A percentile compares a stretch with the other conserved stretches of the same genome.
phyloP scores from a whole-genome alignment of 2,113 vertebrate genomes.

The Oreocharis arfaki region DNA sequence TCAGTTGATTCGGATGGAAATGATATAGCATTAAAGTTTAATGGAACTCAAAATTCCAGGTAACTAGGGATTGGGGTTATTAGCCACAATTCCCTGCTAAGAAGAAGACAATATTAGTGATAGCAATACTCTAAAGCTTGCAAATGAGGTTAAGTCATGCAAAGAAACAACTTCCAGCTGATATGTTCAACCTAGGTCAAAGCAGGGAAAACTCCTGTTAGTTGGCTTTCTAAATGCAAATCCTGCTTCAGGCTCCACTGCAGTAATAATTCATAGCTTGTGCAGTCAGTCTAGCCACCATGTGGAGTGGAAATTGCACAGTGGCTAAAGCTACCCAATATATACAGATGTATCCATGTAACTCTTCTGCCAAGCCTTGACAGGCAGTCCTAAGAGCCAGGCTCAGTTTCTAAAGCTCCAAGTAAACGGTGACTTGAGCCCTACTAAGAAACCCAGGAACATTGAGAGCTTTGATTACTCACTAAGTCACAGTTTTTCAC shows the following conservation, averaged over 20 bases:
- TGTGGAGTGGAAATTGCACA: background rate
- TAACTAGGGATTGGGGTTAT: background rate
- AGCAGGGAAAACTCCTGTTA: background rate
- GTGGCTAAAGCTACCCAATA: background rate
- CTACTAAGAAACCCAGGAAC: background rate
- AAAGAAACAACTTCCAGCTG: constrained; percentile 49
- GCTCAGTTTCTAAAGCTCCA: background rate
- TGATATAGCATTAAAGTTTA: background rate
- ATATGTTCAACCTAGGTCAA: constrained; percentile 46
- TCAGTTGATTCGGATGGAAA: background rate
- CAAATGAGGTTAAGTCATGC: constrained; percentile 40
- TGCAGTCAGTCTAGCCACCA: background rate
- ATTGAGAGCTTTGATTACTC: background rate
- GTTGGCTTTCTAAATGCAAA: background rate
- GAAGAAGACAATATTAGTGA: background rate
- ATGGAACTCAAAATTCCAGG: background rate
- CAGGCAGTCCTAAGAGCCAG: background rate
- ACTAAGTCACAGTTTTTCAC: background rate
- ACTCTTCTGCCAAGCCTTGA: background rate
- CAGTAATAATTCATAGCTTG: constrained; percentile 31
- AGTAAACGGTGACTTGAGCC: background rate
- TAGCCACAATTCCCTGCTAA: constrained; percentile 14
- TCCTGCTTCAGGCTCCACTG: background rate
- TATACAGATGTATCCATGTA: background rate
- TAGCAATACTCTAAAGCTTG: background rate